A percentile compares a stretch with the other conserved stretches of the same genome.
Evolutionary conservation across 2,888 invertebrate genomes (phyloP).

Genomic region (Cactoblastis cactorum): DNA sequence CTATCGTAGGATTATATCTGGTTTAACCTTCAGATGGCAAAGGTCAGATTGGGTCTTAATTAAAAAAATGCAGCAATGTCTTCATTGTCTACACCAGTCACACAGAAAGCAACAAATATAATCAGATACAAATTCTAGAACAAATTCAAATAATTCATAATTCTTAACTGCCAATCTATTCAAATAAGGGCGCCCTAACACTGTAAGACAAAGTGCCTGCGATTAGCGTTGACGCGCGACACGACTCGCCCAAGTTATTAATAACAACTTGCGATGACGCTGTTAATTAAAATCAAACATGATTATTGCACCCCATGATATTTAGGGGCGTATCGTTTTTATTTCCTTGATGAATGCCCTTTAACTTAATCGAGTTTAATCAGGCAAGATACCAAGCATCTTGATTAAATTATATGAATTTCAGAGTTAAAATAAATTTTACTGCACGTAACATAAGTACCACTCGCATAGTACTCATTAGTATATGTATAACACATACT

Average conservation of each 20-base stretch:
- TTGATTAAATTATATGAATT: too few relatives aligned
- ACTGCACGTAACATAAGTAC: too few relatives aligned
- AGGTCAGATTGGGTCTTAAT: too few relatives aligned
- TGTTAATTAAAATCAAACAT: conserved; percentile 74
- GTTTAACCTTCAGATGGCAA: too few relatives aligned
- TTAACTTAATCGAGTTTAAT: conserved; percentile 27
- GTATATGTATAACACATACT: too few relatives aligned
- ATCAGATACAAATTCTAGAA: not conserved
- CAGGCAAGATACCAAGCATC: not conserved
- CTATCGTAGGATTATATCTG: too few relatives aligned
- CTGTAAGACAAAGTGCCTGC: conserved; percentile 50
- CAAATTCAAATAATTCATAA: not conserved
- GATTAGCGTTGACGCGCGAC: conserved; percentile 61
- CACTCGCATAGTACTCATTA: too few relatives aligned
- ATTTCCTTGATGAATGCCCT: conserved; percentile 38
- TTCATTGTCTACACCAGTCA: too few relatives aligned
- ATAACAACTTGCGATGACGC: conserved; percentile 41
- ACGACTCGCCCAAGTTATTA: conserved; percentile 56
- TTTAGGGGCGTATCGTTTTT: conserved; percentile 40
- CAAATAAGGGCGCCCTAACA: conserved; percentile 34
- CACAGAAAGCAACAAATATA: not conserved
- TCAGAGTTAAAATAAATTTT: too few relatives aligned
- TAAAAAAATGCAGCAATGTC: too few relatives aligned
- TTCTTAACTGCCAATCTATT: conserved; percentile 10
- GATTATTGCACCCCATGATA: conserved; percentile 30